Conservation (phyloP, 2,797 vertebrate species). For the Natrix natrix region DNA sequence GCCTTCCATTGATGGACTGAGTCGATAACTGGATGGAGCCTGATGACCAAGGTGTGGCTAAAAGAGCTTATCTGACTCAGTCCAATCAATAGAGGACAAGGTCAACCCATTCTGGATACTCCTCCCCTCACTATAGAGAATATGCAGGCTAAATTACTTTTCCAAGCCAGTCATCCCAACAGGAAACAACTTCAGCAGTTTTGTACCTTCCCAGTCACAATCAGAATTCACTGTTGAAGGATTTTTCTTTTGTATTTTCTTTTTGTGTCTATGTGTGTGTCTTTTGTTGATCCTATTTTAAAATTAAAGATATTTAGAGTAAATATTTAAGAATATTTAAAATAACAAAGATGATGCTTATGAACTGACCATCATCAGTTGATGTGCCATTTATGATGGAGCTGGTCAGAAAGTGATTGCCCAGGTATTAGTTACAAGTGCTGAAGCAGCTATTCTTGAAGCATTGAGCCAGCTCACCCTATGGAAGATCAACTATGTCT, state of each 20-base stretch:
- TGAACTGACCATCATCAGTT: background rate
- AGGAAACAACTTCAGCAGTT: background rate
- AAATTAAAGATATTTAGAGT: background rate
- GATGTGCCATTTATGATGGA: background rate
- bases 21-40: too few species aligned
- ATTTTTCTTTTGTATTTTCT: background rate
- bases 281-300: background rate
- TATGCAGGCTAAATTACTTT: background rate
- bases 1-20: too few species aligned
- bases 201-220: background rate
- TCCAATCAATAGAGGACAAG: too few species aligned
- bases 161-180: background rate
- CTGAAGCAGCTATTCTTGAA: background rate
- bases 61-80: too few species aligned
- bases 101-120: too few species aligned
- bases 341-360: background rate
- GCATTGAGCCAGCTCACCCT: background rate
- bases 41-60: too few species aligned
- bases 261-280: too few species aligned
- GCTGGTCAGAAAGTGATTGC: background rate
- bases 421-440: background rate
- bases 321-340: background rate
- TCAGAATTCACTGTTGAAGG: background rate
- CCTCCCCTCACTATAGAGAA: background rate
- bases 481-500: background rate